Percentiles rank a stretch among this genome's conserved stretches.
Conservation (phyloP, 2,113 vertebrate species). For the Marcusenius ussheri region DNA sequence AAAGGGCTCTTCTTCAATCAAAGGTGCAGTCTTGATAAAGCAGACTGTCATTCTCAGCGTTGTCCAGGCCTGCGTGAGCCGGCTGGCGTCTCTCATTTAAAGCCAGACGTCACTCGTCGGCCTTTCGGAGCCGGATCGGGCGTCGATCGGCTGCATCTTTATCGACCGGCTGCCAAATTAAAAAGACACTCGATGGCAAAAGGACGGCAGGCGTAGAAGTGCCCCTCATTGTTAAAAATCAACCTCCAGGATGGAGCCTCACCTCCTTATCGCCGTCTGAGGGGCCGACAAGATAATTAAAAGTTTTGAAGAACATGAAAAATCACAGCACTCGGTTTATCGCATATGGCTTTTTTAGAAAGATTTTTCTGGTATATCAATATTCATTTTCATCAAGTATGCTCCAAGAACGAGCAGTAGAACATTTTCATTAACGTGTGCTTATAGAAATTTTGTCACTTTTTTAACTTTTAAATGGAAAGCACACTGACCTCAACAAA, state of each 20-base stretch:
- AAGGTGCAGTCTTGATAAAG: constrained; percentile 14
- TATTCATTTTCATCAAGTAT: background rate
- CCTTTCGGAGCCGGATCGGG: background rate
- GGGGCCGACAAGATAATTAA: background rate
- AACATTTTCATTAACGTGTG: background rate
- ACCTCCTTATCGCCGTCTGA: background rate
- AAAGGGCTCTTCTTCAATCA: background rate
- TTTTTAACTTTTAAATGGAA: background rate
- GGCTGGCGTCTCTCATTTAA: background rate
- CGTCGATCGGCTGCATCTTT: background rate
- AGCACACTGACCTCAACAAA: background rate
- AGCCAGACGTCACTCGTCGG: background rate
- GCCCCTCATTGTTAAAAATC: background rate
- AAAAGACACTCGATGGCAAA: background rate
- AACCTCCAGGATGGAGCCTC: background rate
- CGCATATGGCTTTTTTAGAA: background rate
- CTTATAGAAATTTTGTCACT: background rate
- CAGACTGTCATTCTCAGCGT: constrained; percentile 1
- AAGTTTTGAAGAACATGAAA: background rate
- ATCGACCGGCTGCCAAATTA: background rate
- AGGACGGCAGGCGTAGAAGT: background rate
- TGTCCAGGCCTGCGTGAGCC: background rate
- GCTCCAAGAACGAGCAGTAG: background rate
- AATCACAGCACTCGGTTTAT: background rate
- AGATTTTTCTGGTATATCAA: background rate